Percentiles rank a stretch among this genome's conserved stretches.
Conservation (phyloP, 2,797 vertebrate species). For the Streptopelia turtur region DNA sequence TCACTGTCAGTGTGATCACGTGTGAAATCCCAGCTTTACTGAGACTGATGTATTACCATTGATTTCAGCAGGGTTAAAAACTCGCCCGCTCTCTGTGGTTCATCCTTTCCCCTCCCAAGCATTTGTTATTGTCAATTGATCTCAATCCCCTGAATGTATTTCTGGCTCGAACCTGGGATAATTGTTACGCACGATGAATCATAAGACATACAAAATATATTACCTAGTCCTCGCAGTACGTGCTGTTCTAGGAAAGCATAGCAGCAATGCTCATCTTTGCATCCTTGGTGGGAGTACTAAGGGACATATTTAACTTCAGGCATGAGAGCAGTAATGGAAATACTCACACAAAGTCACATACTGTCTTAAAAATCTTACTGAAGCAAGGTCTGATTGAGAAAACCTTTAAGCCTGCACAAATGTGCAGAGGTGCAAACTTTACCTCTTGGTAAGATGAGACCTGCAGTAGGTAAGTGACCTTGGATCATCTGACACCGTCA, state of each 20-base stretch:
- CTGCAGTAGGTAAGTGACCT: background rate
- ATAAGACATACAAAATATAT: background rate
- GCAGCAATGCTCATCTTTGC: background rate
- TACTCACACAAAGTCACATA: background rate
- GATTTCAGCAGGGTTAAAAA: background rate
- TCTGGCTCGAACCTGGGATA: background rate
- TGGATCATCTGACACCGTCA: background rate
- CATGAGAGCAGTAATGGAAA: background rate
- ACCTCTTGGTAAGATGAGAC: background rate
- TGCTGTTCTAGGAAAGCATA: background rate
- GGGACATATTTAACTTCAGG: background rate
- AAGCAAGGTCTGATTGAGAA: background rate
- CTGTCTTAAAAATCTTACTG: background rate
- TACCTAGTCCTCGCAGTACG: background rate
- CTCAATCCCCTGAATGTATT: background rate
- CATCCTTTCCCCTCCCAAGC: background rate
- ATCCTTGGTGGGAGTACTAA: background rate
- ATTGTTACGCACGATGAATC: background rate
- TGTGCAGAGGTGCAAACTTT: background rate
- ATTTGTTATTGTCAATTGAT: background rate
- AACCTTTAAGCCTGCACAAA: background rate
- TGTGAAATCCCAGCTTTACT: background rate
- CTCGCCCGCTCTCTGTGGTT: background rate
- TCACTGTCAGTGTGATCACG: background rate
- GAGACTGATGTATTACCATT: fast-evolving